Percentiles rank a stretch among this genome's conserved stretches.
phyloP scores from a whole-genome alignment of 2,888 invertebrate genomes.

The Sympetrum striolatum region DNA sequence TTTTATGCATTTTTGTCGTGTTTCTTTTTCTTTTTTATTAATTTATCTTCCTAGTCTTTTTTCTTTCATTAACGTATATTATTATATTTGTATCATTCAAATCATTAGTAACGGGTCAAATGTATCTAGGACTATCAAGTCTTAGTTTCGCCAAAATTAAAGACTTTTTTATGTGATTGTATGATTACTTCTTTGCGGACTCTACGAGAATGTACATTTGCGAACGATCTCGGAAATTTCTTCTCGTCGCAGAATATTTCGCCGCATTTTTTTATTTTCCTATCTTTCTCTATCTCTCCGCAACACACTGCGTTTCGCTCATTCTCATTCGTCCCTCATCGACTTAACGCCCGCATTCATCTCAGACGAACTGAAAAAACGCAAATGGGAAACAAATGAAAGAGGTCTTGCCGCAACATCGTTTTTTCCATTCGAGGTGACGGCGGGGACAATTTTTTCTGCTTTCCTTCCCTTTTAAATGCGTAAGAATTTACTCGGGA shows the following conservation, averaged over 20 bases:
- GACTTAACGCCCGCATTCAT: not conserved
- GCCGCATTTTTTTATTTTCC: not conserved
- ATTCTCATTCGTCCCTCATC: not conserved
- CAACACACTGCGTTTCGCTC: not conserved
- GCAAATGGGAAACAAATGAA: not conserved
- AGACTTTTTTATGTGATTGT: not conserved
- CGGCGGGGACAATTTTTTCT: not conserved
- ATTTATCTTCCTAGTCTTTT: too few relatives aligned
- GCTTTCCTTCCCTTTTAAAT: too few relatives aligned
- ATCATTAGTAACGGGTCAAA: not conserved
- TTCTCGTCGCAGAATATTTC: not conserved
- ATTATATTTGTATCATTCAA: not conserved
- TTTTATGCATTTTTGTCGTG: too few relatives aligned
- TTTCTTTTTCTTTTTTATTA: too few relatives aligned
- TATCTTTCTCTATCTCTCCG: not conserved
- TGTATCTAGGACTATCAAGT: not conserved
- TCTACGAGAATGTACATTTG: not conserved
- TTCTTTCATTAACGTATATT: not conserved
- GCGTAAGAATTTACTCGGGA: too few relatives aligned
- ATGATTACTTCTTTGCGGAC: too few relatives aligned
- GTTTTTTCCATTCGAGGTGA: not conserved
- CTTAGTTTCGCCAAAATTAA: not conserved
- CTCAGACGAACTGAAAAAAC: not conserved
- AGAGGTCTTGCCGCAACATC: not conserved
- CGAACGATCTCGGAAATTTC: not conserved